Base-by-base conservation (phyloP, 2,888 invertebrate species). In the Alentia gelatinosa region DNA sequence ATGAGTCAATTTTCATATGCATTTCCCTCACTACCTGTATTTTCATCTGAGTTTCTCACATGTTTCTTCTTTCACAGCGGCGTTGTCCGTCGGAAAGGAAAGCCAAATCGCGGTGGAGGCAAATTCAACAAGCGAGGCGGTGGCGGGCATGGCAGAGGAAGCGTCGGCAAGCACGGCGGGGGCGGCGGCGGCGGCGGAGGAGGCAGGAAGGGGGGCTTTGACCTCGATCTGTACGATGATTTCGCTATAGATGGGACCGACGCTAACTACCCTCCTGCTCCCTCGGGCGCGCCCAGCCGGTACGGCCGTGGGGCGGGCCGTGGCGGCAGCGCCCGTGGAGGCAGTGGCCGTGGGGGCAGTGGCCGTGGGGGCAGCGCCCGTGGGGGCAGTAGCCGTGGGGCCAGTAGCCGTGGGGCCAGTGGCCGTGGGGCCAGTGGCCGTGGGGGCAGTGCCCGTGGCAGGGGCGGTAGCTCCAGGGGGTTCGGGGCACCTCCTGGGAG, bases 71-170 rank as follows among this genome's bases (percentile, higher is more conserved):
- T 39, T 79, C 39, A 19, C 39, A 79, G 79, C 63, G 30, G 35
- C 37, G 90, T 91, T 4, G 75, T 89, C 26, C 93, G 92, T 30
- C 92, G 93, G 86, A 91, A 93, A 35, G 94, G 94, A 3, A 92
- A 93, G 30, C 95, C 95, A 12, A 95, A 95, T 91, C 90, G 95
- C 47, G 95, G 95, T 9, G 95, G 95, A 0, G 91, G 94, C 33
- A 93, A 93, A 23, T 89, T 93, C 40, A 90, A 86, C 42, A 40
- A 89, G 4, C 30, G 90, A 33, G 74, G 93, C 0, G 84, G 91
- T 23, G 91, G 92, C 15, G 68, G 93, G 0, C 79, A 91, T 26
- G 91, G 93, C n/a, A 63, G 93, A 35, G 93, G 93, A 68, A 88
- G 91, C 12, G 90, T 91, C 5, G 74, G 91, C 19, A 83, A 91